Conservation (phyloP, 2,797 vertebrate genomes). For the Brachymystax lenok region DNA sequence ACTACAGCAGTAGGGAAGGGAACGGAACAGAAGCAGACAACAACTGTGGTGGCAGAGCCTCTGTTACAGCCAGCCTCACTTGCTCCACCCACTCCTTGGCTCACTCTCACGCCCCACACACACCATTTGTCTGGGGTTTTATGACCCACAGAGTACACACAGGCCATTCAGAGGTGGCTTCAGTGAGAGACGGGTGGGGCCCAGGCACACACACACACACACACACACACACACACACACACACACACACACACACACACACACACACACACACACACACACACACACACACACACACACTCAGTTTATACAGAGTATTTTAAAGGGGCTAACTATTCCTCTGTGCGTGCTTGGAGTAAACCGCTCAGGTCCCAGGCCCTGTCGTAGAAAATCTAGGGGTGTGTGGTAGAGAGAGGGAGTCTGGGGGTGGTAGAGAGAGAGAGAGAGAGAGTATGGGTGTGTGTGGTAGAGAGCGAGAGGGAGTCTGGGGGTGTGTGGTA, state of each 20-base stretch:
- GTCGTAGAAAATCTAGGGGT: conserved; percentile 25
- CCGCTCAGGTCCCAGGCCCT: conserved; percentile 10
- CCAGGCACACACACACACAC: neutral
- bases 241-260: no score
- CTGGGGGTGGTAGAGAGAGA: no score
- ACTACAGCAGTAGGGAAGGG: neutral
- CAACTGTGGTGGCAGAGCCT: conserved; percentile 6
- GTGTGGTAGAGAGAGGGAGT: no score
- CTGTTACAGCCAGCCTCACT: neutral
- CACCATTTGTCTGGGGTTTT: conserved; percentile 49
- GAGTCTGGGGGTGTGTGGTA: no score
- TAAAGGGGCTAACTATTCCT: conserved; percentile 7
- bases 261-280: no score
- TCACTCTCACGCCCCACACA: conserved; percentile 36
- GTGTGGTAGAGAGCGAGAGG: neutral
- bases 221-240: neutral
- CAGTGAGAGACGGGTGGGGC: conserved; percentile 17
- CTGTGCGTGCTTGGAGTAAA: neutral
- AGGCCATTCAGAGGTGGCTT: conserved; percentile 32
- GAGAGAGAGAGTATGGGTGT: no score
- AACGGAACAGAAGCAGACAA: conserved; percentile 16
- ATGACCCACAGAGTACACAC: conserved; percentile 31
- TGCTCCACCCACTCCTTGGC: conserved; percentile 26
- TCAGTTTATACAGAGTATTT: neutral
- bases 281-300: neutral